phyloP scores from a whole-genome alignment of 2,797 vertebrate species.

The Enteromius anoplus region DNA sequence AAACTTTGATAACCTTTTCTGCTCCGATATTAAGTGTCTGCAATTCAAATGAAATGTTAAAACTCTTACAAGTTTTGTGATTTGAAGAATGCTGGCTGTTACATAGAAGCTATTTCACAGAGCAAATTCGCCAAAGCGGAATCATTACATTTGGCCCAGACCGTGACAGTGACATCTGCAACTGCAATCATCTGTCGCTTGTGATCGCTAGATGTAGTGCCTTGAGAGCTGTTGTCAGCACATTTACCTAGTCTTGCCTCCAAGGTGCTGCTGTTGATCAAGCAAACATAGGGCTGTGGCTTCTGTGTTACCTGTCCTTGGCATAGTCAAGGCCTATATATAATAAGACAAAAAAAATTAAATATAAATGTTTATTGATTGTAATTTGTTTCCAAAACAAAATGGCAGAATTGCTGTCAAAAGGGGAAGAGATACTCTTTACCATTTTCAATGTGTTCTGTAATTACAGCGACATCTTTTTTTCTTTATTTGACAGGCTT shows the following conservation, averaged over 20 bases:
- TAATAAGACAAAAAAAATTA: constrained; percentile 52
- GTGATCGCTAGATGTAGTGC: constrained; percentile 25
- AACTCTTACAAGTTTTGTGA: constrained; percentile 57
- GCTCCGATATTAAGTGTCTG: constrained; percentile 63
- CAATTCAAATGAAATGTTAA: constrained; percentile 62
- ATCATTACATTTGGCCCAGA: constrained; percentile 25
- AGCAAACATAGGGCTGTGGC: constrained; percentile 3
- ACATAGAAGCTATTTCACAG: constrained; percentile 33
- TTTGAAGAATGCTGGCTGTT: constrained; percentile 51
- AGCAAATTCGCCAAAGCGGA: constrained; percentile 58
- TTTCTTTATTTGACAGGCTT: not conserved
- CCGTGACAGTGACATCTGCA: not conserved
- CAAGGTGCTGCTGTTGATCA: constrained; percentile 48
- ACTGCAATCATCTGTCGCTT: constrained; percentile 25
- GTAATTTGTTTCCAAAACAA: constrained; percentile 68
- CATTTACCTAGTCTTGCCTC: constrained; percentile 31
- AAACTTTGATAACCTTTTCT: constrained; percentile 44
- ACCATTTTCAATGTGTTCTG: constrained; percentile 47
- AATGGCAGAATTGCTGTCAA: constrained; percentile 60
- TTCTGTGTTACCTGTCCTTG: constrained; percentile 10
- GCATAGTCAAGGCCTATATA: constrained; percentile 59
- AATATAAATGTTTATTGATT: constrained; percentile 51
- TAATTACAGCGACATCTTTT: constrained; percentile 40
- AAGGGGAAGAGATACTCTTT: constrained; percentile 50
- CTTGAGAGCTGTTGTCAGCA: constrained; percentile 22